Evolutionary conservation across 1,140 invertebrate genomes (phyloP).

Genomic region (Spodoptera litura): DNA sequence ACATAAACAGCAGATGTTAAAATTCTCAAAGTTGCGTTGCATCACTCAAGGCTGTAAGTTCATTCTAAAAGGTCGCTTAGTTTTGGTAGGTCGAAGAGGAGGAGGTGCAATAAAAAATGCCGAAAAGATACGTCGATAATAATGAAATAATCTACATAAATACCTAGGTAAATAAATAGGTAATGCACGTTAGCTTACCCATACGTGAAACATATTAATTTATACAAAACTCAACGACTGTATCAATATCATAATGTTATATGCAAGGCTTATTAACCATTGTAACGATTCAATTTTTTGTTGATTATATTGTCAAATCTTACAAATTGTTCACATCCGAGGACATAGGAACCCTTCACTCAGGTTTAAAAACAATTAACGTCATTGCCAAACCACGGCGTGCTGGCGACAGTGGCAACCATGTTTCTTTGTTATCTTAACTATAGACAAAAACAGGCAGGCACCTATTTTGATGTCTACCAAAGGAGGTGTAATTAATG

Average conservation of each 20-base stretch:
- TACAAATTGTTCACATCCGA: conserved; percentile 42
- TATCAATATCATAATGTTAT: neutral
- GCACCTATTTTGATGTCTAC: neutral
- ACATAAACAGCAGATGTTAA: neutral
- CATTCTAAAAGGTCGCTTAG: conserved; percentile 21
- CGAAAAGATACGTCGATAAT: too few relatives aligned
- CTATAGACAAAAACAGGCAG: conserved; percentile 1
- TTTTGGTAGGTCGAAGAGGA: neutral
- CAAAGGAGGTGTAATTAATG: neutral
- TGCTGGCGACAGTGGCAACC: neutral
- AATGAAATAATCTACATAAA: too few relatives aligned
- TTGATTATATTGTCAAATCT: conserved; percentile 8
- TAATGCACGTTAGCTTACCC: too few relatives aligned
- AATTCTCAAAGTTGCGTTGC: conserved; percentile 25
- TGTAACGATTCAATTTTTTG: conserved; percentile 5
- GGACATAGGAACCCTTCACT: conserved; percentile 42
- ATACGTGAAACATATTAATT: neutral
- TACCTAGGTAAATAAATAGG: too few relatives aligned
- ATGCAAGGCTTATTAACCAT: neutral
- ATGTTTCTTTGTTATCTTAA: conserved; percentile 5
- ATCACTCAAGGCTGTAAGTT: conserved; percentile 25
- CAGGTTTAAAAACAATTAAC: conserved; percentile 35
- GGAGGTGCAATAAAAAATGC: too few relatives aligned
- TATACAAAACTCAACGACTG: neutral
- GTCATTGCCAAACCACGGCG: conserved; percentile 34